Conservation (phyloP, 2,797 vertebrate genomes). For the Cuniculus paca region DNA sequence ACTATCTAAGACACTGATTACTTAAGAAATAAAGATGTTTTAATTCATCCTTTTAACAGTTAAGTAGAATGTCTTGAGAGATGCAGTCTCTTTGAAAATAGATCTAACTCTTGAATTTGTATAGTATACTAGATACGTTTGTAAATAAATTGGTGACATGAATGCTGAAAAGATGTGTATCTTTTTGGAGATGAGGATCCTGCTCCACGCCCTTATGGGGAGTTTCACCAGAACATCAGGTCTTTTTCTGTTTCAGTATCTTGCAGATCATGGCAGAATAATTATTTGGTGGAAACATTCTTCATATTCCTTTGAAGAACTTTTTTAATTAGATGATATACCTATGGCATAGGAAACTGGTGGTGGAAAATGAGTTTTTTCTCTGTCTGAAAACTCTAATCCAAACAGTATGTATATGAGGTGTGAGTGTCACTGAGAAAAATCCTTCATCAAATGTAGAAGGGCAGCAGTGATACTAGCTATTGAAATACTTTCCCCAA, state of each 20-base stretch:
- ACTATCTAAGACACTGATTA: not conserved
- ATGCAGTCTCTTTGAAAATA: not conserved
- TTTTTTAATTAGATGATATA: slow-evolving; percentile 85
- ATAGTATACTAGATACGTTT: not conserved
- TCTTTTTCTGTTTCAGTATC: slow-evolving; percentile 78
- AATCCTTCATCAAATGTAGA: slow-evolving; percentile 81
- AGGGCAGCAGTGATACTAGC: slow-evolving; percentile 76
- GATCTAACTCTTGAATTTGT: not conserved
- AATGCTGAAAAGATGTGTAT: not conserved
- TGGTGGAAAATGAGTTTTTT: slow-evolving; percentile 56
- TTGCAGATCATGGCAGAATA: slow-evolving; percentile 78
- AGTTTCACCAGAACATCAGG: slow-evolving; percentile 75
- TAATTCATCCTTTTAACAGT: not conserved
- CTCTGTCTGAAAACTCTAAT: slow-evolving; percentile 81
- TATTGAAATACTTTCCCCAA: slow-evolving; percentile 84
- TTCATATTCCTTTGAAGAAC: slow-evolving; percentile 84
- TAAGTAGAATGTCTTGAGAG: not conserved
- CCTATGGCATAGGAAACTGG: slow-evolving; percentile 73
- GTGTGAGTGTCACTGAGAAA: slow-evolving; percentile 78
- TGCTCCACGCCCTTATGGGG: slow-evolving; percentile 22
- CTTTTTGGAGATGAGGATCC: slow-evolving; percentile 58
- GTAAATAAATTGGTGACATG: not conserved
- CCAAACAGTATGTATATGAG: slow-evolving; percentile 79
- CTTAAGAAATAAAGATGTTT: not conserved
- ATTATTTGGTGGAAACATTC: slow-evolving; percentile 84